Evolutionary conservation across 2,113 vertebrate species (phyloP).

Genomic region (Nanger granti): DNA sequence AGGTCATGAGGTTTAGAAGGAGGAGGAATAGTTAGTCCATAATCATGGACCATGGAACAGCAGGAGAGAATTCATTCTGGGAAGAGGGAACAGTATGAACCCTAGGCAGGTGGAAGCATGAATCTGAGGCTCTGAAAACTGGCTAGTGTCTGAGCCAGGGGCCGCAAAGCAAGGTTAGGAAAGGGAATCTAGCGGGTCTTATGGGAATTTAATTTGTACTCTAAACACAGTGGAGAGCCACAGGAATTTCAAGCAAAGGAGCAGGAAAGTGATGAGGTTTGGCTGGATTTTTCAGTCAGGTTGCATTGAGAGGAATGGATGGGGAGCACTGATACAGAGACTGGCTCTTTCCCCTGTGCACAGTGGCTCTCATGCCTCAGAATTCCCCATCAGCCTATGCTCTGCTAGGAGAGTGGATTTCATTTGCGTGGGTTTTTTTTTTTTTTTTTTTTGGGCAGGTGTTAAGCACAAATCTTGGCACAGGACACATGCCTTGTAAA

Average conservation of each 20-base stretch:
- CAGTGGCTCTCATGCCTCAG: neutral
- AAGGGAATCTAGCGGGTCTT: neutral
- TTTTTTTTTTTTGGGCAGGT: neutral
- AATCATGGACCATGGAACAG: neutral
- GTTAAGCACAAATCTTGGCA: neutral
- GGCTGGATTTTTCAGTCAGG: neutral
- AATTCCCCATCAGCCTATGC: accelerated
- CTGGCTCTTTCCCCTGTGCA: neutral
- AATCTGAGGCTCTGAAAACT: neutral
- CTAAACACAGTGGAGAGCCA: neutral
- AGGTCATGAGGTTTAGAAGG: neutral
- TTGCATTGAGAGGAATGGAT: neutral
- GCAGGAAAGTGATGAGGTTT: neutral
- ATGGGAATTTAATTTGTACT: neutral
- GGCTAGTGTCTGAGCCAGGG: neutral
- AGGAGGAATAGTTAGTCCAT: neutral
- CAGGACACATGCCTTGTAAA: neutral
- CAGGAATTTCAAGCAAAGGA: neutral
- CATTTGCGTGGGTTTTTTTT: neutral
- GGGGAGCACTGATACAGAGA: neutral
- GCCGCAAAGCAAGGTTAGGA: too few species aligned
- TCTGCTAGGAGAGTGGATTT: neutral
- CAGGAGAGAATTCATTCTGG: neutral
- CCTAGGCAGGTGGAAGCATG: neutral
- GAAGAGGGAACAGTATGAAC: neutral